A percentile compares a stretch with the other conserved stretches of the same genome.
phyloP scores from a whole-genome alignment of 2,113 vertebrate species.

The Gila orcuttii region DNA sequence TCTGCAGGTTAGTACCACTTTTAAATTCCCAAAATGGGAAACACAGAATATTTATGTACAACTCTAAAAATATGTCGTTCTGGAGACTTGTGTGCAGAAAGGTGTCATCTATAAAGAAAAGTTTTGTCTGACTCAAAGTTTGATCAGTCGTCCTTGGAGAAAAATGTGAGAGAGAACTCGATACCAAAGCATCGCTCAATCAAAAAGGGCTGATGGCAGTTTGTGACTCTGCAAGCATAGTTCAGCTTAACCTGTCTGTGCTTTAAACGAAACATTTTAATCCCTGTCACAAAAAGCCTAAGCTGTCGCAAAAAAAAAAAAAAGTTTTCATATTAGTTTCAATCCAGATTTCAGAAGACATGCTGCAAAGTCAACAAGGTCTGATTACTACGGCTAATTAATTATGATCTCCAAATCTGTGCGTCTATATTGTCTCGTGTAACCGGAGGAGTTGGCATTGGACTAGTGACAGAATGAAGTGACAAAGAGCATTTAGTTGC shows the following conservation, averaged over 20 bases:
- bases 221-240: slow-evolving; percentile 44
- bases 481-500: not conserved
- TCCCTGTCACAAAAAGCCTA: slow-evolving; percentile 26
- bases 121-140: not conserved
- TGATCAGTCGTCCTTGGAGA: not conserved
- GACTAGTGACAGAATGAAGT: not conserved
- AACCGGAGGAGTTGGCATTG: not conserved
- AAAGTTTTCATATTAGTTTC: slow-evolving; percentile 35
- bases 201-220: slow-evolving; percentile 30
- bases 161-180: not conserved
- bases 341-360: slow-evolving; percentile 32
- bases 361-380: slow-evolving; percentile 39
- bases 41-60: not conserved
- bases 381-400: slow-evolving; percentile 38
- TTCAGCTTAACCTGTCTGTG: slow-evolving; percentile 43
- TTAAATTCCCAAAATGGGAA: not conserved
- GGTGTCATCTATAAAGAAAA: not conserved
- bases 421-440: slow-evolving; percentile 1
- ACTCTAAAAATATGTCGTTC: not conserved
- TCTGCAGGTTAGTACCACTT: not conserved
- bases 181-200: not conserved
- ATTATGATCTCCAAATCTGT: slow-evolving; percentile 46
- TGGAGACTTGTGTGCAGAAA: not conserved
- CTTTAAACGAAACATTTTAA: slow-evolving; percentile 52
- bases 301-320: slow-evolving; percentile 5